Evolutionary conservation across 2,797 vertebrate species (phyloP), one percentile per base, ranked within the genome.

Genomic region (Pachyuromys duprasi): DNA sequence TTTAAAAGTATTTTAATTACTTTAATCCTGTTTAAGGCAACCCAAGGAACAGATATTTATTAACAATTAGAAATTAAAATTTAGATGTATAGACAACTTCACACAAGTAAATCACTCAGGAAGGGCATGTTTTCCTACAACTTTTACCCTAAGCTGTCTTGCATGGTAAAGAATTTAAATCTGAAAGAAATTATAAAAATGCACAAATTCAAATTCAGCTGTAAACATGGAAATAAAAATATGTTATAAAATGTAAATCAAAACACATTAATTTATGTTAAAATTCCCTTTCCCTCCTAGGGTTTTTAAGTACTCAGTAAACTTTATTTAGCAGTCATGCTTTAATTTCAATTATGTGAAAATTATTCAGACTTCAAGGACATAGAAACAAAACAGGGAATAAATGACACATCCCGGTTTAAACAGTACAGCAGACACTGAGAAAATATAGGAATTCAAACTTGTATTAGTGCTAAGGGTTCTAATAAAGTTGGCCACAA

Each of bases 171-270:
- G 75, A 74, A 72, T 86, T 94, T 93, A 84, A 89, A 96, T 79
- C 39, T 83, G 63, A 96, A 82, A 88, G 49, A 84, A 96, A 84
- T 92, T 75, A 94, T 90, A 79, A 95, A 97, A 96, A 97, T 75
- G 55, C 6, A 80, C 87, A 82, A 95, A 95, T 93, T 96, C 90
- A 89, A 90, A 83, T 96, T 89, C 88, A 86, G 53, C 53, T 89
- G 84, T 90, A 96, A 94, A 95, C 90, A 33, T 74, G 63, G 83
- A 93, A 95, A 96, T 96, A 93, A 96, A 96, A 97, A 88, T 94
- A 86, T 63, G 80, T 96, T 90, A 89, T 8, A 79, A 95, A 97
- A 86, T 96, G 80, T 93, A 95, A 96, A 96, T 95, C 72, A 95
- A 95, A 94, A 90, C 55, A 9, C 78, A 96, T 94, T 90, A 83